Evolutionary conservation across 2,797 vertebrate genomes (phyloP), one percentile per base, ranked within the genome.

Genomic region (Chlorospingus flavigularis): DNA sequence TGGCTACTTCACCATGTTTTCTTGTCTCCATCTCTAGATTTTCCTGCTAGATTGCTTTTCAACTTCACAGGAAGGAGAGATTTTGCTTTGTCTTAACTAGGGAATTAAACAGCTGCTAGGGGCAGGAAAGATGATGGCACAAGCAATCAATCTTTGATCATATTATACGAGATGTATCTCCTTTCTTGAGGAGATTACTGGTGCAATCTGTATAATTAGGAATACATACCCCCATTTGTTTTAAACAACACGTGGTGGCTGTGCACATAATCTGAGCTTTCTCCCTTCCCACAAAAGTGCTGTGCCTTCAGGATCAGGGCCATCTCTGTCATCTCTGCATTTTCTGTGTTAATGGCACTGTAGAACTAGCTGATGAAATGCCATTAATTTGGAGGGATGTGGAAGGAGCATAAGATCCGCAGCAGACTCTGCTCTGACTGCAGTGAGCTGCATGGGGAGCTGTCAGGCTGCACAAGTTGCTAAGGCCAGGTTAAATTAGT

Each of bases 401-500:
- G 31, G 55, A 68, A 57, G 63, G 48, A 93, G 54, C 21, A 2
- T 3, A 5, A 40, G 81, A 62, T 62, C 31, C 85, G 65, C 66
- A 35, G 67, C 57, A 82, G 81, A 8, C 43, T 45, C 33, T 67
- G 57, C 17, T 60, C 42, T 86, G 63, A 60, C 81, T 75, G 73
- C 62, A 63, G 78, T 63, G 61, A 82, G 1, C 70, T 84, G 74
- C 79, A 19, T 2, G 4, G 73, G 79, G 80, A 92, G 76, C 73
- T 93, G 67, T 82, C 93, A 94, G 74, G 26, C 63, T 82, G 74
- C 67, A 61, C 63, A n/a, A 33, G 33, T 71, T 67, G 60, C 70
- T 84, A 50, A 50, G 37, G 70, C 67, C 58, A 35, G 71, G 53
- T 86, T 84, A 93, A 92, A 92, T 90, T 76, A 71, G 74, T 53